A percentile compares a stretch with the other conserved stretches of the same genome.
Evolutionary conservation across 2,888 invertebrate species (phyloP).

Genomic region (Drosophila neutralis): DNA sequence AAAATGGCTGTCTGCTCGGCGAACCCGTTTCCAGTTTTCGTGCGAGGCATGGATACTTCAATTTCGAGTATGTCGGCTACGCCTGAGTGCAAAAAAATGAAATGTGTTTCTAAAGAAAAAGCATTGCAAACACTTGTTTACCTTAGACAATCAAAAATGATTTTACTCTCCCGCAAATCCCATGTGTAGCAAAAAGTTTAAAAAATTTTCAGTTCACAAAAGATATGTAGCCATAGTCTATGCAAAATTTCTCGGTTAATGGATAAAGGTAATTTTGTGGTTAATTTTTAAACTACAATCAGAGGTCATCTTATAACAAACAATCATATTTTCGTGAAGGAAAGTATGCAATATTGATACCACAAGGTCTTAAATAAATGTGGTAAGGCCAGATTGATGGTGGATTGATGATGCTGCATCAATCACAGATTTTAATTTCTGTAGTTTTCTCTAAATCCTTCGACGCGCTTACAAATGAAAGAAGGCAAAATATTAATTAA

Average conservation of each 20-base stretch:
- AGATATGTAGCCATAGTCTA: background rate
- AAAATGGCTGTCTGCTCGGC: slow-evolving; percentile 34
- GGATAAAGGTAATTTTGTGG: accelerated
- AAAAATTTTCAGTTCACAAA: background rate
- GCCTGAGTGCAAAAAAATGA: slow-evolving; percentile 2
- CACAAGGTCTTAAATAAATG: background rate
- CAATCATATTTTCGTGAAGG: background rate
- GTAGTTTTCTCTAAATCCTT: background rate
- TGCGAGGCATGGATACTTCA: slow-evolving; percentile 37
- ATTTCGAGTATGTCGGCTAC: slow-evolving; percentile 46
- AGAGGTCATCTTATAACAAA: background rate
- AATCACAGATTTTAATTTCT: background rate
- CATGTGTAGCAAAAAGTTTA: background rate
- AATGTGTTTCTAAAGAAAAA: background rate
- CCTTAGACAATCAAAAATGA: background rate
- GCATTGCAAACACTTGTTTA: background rate
- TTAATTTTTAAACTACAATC: background rate
- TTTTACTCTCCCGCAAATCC: background rate
- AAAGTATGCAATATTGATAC: background rate
- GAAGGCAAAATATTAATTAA: background rate
- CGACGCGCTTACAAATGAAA: background rate
- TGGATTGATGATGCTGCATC: background rate
- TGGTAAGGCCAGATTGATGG: background rate
- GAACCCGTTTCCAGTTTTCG: slow-evolving; percentile 29
- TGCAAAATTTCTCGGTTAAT: background rate